A percentile compares a stretch with the other conserved stretches of the same genome.
Conservation (phyloP, 1,140 invertebrate species). For the Megalonaias nervosa region DNA sequence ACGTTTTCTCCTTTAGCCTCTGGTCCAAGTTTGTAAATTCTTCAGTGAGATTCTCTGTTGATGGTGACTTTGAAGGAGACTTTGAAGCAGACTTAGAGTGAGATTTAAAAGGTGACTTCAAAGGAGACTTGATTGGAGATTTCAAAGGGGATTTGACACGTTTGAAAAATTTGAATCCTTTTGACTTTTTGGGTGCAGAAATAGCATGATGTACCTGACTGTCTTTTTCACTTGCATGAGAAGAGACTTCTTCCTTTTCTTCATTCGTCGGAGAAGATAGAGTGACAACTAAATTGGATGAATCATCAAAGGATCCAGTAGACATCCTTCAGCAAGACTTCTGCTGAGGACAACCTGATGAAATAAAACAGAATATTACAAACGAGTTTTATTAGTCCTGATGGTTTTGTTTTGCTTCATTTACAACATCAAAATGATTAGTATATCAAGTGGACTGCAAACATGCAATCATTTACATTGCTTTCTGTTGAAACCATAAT, state of each 20-base stretch:
- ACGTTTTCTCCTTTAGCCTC: constrained; percentile 59
- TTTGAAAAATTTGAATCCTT: constrained; percentile 25
- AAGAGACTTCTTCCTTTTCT: constrained; percentile 45
- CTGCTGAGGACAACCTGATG: constrained; percentile 5
- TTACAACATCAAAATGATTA: too few relatives aligned
- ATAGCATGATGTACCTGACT: constrained; percentile 13
- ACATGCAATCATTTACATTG: too few relatives aligned
- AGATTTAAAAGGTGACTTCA: constrained; percentile 35
- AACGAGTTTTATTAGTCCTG: neutral
- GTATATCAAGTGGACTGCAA: too few relatives aligned
- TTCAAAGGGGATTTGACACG: constrained; percentile 32
- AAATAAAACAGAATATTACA: constrained; percentile 10
- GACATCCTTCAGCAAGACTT: constrained; percentile 59
- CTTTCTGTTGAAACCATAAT: too few relatives aligned
- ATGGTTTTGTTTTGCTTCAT: neutral
- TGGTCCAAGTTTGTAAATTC: constrained; percentile 48
- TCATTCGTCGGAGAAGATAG: constrained; percentile 50
- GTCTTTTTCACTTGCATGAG: constrained; percentile 5
- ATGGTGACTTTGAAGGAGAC: constrained; percentile 51
- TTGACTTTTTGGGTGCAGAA: constrained; percentile 18
- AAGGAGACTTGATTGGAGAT: constrained; percentile 33
- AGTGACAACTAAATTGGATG: constrained; percentile 60
- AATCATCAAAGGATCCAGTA: constrained; percentile 64
- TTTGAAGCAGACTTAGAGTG: constrained; percentile 48
- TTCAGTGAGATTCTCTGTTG: constrained; percentile 52